Base-by-base conservation (phyloP, 2,888 invertebrate genomes). In the Gandaritis pyraliata region DNA sequence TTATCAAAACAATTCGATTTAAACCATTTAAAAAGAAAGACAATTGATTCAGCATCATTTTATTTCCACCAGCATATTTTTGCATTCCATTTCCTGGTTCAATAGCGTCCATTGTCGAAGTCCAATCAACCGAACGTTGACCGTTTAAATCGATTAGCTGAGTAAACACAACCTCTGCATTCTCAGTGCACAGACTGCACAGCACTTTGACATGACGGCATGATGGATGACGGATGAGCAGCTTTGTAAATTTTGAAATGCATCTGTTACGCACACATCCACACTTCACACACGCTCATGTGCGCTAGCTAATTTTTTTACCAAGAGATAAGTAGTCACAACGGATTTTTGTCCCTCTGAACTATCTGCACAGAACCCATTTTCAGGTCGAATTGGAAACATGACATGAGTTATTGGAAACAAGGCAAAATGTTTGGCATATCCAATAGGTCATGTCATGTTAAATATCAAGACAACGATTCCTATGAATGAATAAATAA, bases 131-230 rank as follows among this genome's bases (percentile, higher is more conserved):
- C 70, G 70, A 65, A 39, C 68, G 48, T 61, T 71, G 67, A 67
- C 69, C 69, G 67, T 61, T 65, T 59, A 65, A 67, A 71, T 69
- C 70, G 66, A 71, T 71, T 71, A 69, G 67, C 64, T 69, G 65
- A 38, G 62, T 63, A 71, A 71, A 71, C 64, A 71, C 56, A 60
- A 55, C 64, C 64, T 65, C 64, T 52, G 53, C 52, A 53, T 61
- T 62, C 46, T 46, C 58, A 15, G 47, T 47, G 55, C 52, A 57
- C 57, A 55, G 18, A 15, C 43, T 47, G 55, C 52, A 57, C 57
- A 55, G 18, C 18, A 36, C 52, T 16, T 33, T 57, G 61, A 30
- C 57, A 48, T 39, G 29, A 30, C 33, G 33, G 23, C 57, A 43
- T 39, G 29, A 13, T 11, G 33, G 23, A 36, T 18, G 50, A 47